phyloP scores from a whole-genome alignment of 2,113 vertebrate species.

The Oreochromis tanganicae region DNA sequence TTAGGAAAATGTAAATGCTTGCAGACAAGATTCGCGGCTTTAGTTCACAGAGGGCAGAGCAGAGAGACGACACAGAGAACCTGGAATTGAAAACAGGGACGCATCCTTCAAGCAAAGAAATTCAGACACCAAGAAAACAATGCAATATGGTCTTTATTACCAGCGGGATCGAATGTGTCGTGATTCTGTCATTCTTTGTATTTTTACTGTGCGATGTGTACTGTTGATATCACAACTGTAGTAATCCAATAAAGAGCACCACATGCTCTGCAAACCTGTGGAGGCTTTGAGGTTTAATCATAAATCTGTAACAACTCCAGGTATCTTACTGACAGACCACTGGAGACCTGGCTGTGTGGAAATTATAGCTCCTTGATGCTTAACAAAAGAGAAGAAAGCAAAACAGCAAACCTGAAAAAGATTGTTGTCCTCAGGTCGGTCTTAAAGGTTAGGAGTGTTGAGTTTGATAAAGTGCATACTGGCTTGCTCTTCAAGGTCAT shows the following conservation, averaged over 20 bases:
- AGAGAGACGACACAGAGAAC: neutral
- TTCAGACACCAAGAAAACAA: neutral
- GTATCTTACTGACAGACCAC: neutral
- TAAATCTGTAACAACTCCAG: neutral
- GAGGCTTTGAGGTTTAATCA: neutral
- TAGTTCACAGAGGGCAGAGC: constrained; percentile 73
- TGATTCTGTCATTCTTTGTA: neutral
- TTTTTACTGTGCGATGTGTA: neutral
- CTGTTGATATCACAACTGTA: neutral
- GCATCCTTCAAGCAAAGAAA: neutral
- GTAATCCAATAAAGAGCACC: neutral
- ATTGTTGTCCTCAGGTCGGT: neutral
- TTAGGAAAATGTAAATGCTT: neutral
- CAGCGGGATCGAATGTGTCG: neutral
- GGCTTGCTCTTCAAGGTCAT: neutral
- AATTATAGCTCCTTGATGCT: neutral
- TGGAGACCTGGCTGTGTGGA: neutral
- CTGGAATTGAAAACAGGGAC: neutral
- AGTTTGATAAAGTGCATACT: neutral
- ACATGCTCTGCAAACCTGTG: neutral
- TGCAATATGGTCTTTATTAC: neutral
- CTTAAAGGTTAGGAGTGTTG: neutral
- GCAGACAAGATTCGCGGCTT: constrained; percentile 67
- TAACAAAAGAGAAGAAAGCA: neutral
- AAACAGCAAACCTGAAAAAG: neutral